Percentiles rank a stretch among this genome's conserved stretches.
Conservation (phyloP, 2,797 vertebrate species). For the Peromyscus nudipes region DNA sequence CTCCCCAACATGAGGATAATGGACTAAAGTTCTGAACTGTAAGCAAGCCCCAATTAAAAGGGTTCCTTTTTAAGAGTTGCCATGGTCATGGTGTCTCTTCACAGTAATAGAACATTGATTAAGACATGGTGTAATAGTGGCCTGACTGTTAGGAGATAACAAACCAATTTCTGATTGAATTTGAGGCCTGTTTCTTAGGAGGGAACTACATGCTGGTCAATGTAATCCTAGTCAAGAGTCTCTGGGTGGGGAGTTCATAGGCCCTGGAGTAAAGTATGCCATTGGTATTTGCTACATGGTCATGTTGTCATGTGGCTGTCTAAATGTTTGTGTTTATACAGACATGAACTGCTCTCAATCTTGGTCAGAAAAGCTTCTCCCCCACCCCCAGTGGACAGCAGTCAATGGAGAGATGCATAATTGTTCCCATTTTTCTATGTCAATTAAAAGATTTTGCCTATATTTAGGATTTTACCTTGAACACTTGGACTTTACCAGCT, state of each 20-base stretch:
- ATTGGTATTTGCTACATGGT: background rate
- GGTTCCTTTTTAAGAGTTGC: background rate
- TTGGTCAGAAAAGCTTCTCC: background rate
- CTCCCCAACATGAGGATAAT: background rate
- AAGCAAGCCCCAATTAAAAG: background rate
- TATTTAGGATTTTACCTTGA: conserved; percentile 38
- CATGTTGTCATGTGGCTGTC: background rate
- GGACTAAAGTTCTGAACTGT: background rate
- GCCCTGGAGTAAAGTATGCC: background rate
- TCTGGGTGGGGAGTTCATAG: background rate
- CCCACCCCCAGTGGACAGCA: background rate
- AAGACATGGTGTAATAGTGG: background rate
- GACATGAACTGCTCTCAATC: background rate
- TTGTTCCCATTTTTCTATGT: conserved; percentile 1
- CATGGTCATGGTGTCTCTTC: background rate
- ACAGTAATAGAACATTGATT: background rate
- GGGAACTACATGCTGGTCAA: background rate
- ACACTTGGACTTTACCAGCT: background rate
- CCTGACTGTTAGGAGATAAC: background rate
- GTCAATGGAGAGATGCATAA: background rate
- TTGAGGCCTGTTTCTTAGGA: background rate
- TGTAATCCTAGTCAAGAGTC: background rate
- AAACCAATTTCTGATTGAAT: background rate
- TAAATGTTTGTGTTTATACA: background rate
- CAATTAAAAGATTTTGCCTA: background rate